Evolutionary conservation across 2,113 vertebrate genomes (phyloP), one percentile per base, ranked within the genome.

Genomic region (Chrysochloris asiatica): DNA sequence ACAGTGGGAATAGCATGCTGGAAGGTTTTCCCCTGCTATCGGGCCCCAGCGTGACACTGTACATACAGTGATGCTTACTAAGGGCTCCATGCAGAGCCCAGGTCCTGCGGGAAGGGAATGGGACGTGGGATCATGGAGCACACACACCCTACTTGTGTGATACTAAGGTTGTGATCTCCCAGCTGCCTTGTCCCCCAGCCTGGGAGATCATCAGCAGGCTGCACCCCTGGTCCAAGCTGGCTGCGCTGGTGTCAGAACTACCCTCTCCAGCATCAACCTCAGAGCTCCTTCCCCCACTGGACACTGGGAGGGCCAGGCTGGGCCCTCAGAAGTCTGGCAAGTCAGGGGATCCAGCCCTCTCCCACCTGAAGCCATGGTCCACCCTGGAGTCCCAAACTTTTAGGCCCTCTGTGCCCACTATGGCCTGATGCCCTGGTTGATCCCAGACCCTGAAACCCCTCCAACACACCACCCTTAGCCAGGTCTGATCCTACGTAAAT

Each of bases 41-140:
- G 10, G 13, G 33, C 77, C 59, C 72, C 36, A 33, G 56, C 4
- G 14, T 1, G 8, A 50, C 56, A 28, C 9, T 43, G 50, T 8
- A 26, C 43, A 36, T 16, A 8, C 24, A 50, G 78, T 2, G 33
- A 82, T 8, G 16, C 45, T 65, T 61, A 72, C 76, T 33, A 3
- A 47, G n/a, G 36, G 73, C 65, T 56, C 16, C 56, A 78, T 24
- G 36, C 7, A 65, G n/a, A 26, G 52, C 38, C 50, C 4, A 14
- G 13, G n/a, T 16, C 50, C 65, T 36, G 16, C 2, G 9, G 33
- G 50, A n/a, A n/a, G n/a, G 41, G 6, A 19, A 26, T 36, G 33
- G 16, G 33, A 19, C 36, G 12, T 0, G 11, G 36, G 36, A 30
- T 7, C 0, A 1, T 1, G 28, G 26, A n/a, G n/a, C n/a, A n/a